Base-by-base conservation (phyloP, 1,140 invertebrate species). In the Macrocentrus cingulum region DNA sequence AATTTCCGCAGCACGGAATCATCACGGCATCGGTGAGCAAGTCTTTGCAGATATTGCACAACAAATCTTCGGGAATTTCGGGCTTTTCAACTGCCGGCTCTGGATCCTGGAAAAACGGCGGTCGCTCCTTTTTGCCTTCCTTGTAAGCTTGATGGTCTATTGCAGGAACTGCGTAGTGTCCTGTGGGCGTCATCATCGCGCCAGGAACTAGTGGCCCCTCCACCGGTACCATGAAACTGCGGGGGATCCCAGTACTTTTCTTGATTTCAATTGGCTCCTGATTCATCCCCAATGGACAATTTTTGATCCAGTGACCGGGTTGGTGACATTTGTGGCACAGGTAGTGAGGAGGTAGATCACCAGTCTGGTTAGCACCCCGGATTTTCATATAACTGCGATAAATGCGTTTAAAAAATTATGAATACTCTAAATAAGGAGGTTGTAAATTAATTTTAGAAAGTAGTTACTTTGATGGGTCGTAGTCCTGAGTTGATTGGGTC, bases 1-100 rank as follows among this genome's bases (percentile, higher is more conserved):
- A 97, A 76, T 94, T 94, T 13, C 94, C 95, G 79, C 96, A 99
- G 72, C 97, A 99, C 1, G 94, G 93, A 74, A 96, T 95, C 84
- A 98, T 90, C 9, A 98, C 94, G 51, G 96, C 95, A 82, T 99
- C 96, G 0, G 88, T 89, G 50, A 98, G 83, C n/a, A 98, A 77
- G 78, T 97, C 93, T 49, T 92, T 87, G 77, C 97, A 99, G 32
- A 98, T 85, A 34, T 85, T 89, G 77, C 97, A 99, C 34, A 94
- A 79, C 20, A 98, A 79, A 73, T 98, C 95, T 62, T 93, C 89
- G 0, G 95, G 95, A 57, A 97, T 91, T 69, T 89, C 85, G 6
- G 89, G 85, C 68, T 88, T 87, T 54, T 84, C 81, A 41, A 80
- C 74, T 1, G 74, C 69, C 39, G 77, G 74, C 61, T 85, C 83